Evolutionary conservation across 1,140 invertebrate species (phyloP).

Genomic region (Cydia amplana): DNA sequence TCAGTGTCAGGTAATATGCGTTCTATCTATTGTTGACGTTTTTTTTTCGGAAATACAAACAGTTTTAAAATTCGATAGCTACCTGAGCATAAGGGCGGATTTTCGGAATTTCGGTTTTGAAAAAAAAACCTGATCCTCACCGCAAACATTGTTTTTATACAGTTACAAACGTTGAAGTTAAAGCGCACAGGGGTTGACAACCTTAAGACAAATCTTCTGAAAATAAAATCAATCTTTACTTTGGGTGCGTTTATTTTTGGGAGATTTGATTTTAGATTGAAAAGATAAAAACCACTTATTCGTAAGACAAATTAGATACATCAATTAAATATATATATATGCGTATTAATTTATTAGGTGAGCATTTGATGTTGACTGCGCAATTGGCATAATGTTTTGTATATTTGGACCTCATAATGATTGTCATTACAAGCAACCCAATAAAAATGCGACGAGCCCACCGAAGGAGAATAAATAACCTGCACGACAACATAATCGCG

Average conservation of each 20-base stretch:
- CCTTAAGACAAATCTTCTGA: slow-evolving; percentile 40
- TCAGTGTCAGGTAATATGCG: slow-evolving; percentile 69
- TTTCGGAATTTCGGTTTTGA: slow-evolving; percentile 69
- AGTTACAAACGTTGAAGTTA: slow-evolving; percentile 49
- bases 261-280: neutral
- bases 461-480: neutral
- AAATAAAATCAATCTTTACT: neutral
- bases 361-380: too few relatives aligned
- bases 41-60: slow-evolving; percentile 77
- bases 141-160: slow-evolving; percentile 77
- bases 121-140: slow-evolving; percentile 68
- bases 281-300: neutral
- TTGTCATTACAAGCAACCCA: neutral
- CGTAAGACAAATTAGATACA: too few relatives aligned
- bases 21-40: slow-evolving; percentile 62
- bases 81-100: slow-evolving; percentile 73
- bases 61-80: slow-evolving; percentile 71
- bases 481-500: neutral
- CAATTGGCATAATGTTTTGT: too few relatives aligned
- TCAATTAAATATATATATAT: too few relatives aligned
- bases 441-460: neutral
- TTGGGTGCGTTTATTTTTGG: too few relatives aligned
- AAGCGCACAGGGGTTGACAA: slow-evolving; percentile 47
- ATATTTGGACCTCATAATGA: too few relatives aligned
- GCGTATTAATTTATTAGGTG: too few relatives aligned